Evolutionary conservation across 53 echinoderm and acorn worm genomes (phyloP).

Genomic region (Arbacia lixula): DNA sequence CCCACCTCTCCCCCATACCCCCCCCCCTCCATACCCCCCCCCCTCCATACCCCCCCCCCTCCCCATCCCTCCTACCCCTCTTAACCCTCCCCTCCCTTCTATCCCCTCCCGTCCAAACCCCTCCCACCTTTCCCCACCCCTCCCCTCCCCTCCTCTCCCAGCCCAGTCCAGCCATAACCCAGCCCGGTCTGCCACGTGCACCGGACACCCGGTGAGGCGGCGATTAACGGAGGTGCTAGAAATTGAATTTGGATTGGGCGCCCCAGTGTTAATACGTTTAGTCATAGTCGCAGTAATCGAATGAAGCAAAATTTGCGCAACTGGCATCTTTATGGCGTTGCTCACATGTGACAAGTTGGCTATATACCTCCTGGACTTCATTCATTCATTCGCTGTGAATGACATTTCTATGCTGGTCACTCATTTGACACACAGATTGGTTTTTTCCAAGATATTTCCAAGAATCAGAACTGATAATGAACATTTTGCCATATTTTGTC

Average conservation of each 20-base stretch:
- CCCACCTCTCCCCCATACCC: too few species aligned
- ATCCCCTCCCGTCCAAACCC: not conserved
- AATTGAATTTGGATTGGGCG: conserved; percentile 39
- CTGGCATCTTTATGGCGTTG: conserved; percentile 9
- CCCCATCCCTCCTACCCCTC: not conserved
- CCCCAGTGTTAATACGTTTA: conserved; percentile 55
- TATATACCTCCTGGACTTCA: too few species aligned
- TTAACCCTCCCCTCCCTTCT: not conserved
- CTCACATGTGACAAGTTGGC: too few species aligned
- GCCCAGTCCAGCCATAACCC: too few species aligned
- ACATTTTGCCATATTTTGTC: too few species aligned
- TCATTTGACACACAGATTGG: too few species aligned
- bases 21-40: too few species aligned
- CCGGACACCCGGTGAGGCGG: conserved; percentile 46
- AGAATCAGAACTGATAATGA: too few species aligned
- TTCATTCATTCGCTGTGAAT: too few species aligned
- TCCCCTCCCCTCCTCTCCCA: not conserved
- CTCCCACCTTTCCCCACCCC: not conserved
- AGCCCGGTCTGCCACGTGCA: conserved; percentile 39
- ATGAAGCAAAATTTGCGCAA: conserved; percentile 50
- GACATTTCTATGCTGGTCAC: too few species aligned
- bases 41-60: too few species aligned
- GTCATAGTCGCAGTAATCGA: conserved; percentile 49
- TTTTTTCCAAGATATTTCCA: too few species aligned
- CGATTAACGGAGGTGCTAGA: conserved; percentile 56